Evolutionary conservation across 2,888 invertebrate species (phyloP).

Genomic region (Pristionchus exspectatus): DNA sequence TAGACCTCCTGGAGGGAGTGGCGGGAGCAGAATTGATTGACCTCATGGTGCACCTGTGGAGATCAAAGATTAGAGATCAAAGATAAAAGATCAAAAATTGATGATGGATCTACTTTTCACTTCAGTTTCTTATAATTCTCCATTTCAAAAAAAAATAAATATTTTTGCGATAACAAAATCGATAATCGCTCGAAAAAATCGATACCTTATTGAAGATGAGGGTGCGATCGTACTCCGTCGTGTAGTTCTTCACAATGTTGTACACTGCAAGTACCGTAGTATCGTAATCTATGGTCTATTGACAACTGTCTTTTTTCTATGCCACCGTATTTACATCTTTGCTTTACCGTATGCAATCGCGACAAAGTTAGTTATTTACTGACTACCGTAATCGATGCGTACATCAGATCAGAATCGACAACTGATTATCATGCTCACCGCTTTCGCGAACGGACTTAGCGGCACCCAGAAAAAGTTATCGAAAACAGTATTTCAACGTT

Average conservation of each 20-base stretch:
- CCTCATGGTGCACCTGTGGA: conserved; percentile 84
- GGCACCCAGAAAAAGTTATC: conserved; percentile 56
- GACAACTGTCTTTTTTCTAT: not conserved
- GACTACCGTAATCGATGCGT: too few relatives aligned
- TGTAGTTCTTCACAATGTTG: conserved; percentile 91
- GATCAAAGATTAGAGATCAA: not conserved
- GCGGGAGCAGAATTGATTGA: conserved; percentile 93
- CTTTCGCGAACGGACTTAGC: conserved; percentile 82
- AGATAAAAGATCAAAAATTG: not conserved
- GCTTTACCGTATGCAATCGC: too few relatives aligned
- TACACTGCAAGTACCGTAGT: conserved; percentile 83
- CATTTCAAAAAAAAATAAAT: too few relatives aligned
- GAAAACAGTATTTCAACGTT: too few relatives aligned
- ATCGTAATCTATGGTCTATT: not conserved
- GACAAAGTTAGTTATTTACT: too few relatives aligned
- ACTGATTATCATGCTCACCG: not conserved
- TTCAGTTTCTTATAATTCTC: too few relatives aligned
- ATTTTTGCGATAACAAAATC: too few relatives aligned
- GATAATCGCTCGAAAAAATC: not conserved
- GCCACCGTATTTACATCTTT: too few relatives aligned
- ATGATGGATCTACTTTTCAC: not conserved
- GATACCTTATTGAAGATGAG: conserved; percentile 91
- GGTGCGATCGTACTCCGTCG: conserved; percentile 92
- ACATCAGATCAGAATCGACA: not conserved
- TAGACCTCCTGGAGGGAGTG: conserved; percentile 92